Base-by-base conservation (phyloP, 53 echinoderm and acorn worm genomes). In the Patiria pectinifera region DNA sequence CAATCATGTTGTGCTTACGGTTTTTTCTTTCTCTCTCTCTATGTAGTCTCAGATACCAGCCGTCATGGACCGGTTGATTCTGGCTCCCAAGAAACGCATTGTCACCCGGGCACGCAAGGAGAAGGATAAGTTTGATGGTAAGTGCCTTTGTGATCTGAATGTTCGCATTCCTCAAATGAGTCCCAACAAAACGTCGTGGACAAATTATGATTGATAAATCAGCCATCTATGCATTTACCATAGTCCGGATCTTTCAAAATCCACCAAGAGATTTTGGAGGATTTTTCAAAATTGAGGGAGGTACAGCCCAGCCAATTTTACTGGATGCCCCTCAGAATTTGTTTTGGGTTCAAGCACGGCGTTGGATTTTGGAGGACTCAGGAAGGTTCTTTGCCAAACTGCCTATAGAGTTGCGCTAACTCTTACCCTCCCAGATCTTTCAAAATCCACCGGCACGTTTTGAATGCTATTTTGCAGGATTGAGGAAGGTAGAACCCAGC, bases 51-150 rank as follows among this genome's bases (percentile, higher is more conserved):
- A 94, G 95, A 89, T 94, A 60, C 89, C 95, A 22, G 92, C 92
- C 43, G 77, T 94, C 4, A 89, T 94, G 75, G 92, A 94, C 48
- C 76, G 92, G 60, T 95, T 96, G 45, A 91, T 96, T 75, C 93
- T 94, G 63, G 92, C 96, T 11, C 96, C 97, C 16, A 97, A 97
- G 96, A 97, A 97, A 60, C 91, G 94, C 26, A 95, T 96, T 47
- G 89, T 96, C 43, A 97, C 97, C 84, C 86, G 97, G 85, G 94
- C 96, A 14, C 92, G 95, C 90, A 97, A 97, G 89, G 97, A 97
- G 53, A 95, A 94, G 71, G 94, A 94, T 77, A 96, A 95, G 76
- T 89, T 89, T 80, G 97, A 97, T 82, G 96, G 97, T 96, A 89
- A 84, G 87, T 63, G 48, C 11, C 59, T 21, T 59, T 45, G 35